Evolutionary conservation across 2,113 vertebrate species (phyloP), one percentile per base, ranked within the genome.

Genomic region (Centropristis striata): DNA sequence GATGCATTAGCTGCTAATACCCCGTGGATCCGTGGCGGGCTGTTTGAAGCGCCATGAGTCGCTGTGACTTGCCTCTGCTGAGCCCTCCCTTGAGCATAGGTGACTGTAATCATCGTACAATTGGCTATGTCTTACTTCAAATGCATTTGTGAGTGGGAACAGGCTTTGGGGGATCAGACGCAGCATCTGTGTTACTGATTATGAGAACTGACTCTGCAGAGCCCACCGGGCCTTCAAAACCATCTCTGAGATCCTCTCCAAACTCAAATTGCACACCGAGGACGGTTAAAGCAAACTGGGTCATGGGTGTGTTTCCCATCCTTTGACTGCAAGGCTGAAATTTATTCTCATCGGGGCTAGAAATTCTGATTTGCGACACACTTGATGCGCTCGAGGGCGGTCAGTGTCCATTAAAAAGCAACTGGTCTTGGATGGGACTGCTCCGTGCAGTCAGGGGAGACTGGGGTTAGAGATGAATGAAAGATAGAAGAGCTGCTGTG

Each of bases 1-100:
- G 86, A 92, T 92, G 90, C 87, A 91, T 90, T 86, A 78, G 81
- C 77, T 44, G 70, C 87, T 89, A 77, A 86, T 88, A 72, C 81
- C 72, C 74, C 20, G 46, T 46, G 13, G 80, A 83, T 86, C 42
- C n/a, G 18, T 58, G 58, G 75, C 63, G 32, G 59, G 64, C 67
- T 63, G 61, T 81, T 81, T 86, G 88, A 88, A 84, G 81, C 80
- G 41, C 49, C 1, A n/a, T 83, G 78, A 85, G 77, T 72, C 0
- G 41, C 60, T 72, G 75, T 28, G 77, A 73, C 71, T 23, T 75
- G 69, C 69, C 70, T 50, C 46, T 36, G 57, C 79, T 49, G 78
- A 65, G 71, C 36, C 18, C 55, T 68, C 76, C 77, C 71, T 51
- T 42, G 60, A 60, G 63, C 50, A 54, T 39, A 78, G 74, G 84